These are phyloP conservation scores for Erithacus rubecula DNA, from an alignment of 2,797 vertebrate genomes.

Conservation along the genomic window DNA sequence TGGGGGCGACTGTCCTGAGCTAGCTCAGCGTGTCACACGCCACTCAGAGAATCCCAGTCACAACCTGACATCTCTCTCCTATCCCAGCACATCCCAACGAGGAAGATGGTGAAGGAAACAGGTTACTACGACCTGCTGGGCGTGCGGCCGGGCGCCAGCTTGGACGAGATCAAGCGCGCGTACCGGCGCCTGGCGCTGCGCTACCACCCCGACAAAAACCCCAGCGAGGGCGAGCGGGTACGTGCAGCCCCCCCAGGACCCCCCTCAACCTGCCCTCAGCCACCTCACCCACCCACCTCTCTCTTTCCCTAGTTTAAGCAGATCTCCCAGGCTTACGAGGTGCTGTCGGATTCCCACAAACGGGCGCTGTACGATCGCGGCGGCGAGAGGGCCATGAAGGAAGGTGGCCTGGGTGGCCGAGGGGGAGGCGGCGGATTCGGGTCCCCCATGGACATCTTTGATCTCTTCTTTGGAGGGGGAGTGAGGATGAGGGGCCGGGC, in stretches of 20 bases:
- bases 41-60: not conserved
- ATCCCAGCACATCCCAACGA: not conserved
- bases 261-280: fast-evolving
- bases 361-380: constrained; percentile 60
- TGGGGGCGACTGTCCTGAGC: not conserved
- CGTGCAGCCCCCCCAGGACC: not conserved
- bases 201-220: constrained; percentile 91
- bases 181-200: constrained; percentile 88
- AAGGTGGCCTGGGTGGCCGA: not conserved
- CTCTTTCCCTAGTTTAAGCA: constrained; percentile 63
- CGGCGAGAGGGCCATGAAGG: constrained; percentile 63
- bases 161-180: constrained; percentile 87
- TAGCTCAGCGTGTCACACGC: fast-evolving
- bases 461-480: constrained; percentile 63
- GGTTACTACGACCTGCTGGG: constrained; percentile 86
- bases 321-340: constrained; percentile 72
- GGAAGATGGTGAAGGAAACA: constrained; percentile 87
- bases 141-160: constrained; percentile 76
- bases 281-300: fast-evolving
- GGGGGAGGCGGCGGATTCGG: not conserved
- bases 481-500: not conserved
- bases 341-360: constrained; percentile 64
- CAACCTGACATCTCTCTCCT: not conserved
- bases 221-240: constrained; percentile 86
- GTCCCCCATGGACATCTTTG: constrained; percentile 69